A percentile compares a stretch with the other conserved stretches of the same genome.
Conservation (phyloP, 2,797 vertebrate genomes). For the Megaceryle alcyon region DNA sequence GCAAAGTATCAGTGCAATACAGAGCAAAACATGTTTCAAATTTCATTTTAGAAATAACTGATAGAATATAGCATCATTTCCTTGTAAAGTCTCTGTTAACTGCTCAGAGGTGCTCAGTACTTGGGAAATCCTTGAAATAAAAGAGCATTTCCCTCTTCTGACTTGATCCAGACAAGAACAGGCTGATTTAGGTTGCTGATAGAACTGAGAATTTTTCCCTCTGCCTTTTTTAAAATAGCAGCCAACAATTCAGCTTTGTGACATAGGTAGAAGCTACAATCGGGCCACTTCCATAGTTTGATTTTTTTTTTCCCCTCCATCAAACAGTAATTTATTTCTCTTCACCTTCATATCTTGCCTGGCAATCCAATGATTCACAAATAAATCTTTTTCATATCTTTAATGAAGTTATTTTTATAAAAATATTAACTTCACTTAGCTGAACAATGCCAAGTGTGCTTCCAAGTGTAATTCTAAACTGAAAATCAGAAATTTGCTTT, state of each 20-base stretch:
- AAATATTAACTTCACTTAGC: neutral
- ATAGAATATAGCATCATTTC: neutral
- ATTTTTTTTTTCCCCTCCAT: neutral
- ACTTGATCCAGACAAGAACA: neutral
- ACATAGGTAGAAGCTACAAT: neutral
- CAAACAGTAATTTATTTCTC: neutral
- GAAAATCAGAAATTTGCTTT: constrained; percentile 10
- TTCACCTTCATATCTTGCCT: neutral
- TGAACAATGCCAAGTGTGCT: neutral
- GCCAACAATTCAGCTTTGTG: neutral
- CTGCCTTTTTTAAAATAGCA: neutral
- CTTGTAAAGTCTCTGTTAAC: neutral
- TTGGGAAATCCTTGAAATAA: neutral
- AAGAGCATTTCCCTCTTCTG: neutral
- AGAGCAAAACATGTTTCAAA: neutral
- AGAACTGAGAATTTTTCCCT: neutral
- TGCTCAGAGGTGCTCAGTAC: neutral
- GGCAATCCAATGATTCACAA: neutral
- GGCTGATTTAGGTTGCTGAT: neutral
- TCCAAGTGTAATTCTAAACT: neutral
- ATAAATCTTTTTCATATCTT: neutral
- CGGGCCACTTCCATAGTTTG: neutral
- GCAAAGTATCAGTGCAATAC: neutral
- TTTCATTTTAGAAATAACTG: neutral
- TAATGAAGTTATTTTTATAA: neutral